phyloP scores from a whole-genome alignment of 2,113 vertebrate genomes.

The Spizaetus ornatus region DNA sequence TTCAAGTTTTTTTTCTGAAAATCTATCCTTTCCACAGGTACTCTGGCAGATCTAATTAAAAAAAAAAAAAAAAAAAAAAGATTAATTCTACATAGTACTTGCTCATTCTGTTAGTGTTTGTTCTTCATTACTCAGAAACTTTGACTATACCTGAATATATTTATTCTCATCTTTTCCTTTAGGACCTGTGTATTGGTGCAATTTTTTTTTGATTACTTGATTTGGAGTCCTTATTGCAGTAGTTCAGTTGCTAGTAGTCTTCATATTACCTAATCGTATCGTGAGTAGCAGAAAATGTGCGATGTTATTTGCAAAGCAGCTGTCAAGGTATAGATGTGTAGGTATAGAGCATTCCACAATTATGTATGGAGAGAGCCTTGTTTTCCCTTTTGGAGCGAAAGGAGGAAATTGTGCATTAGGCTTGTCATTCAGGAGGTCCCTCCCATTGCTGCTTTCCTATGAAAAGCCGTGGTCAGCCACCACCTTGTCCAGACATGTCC shows the following conservation, averaged over 20 bases:
- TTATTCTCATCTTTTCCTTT: background rate
- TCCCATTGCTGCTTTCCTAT: background rate
- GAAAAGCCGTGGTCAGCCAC: background rate
- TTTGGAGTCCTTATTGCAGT: background rate
- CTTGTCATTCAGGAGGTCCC: background rate
- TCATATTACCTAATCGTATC: fast-evolving
- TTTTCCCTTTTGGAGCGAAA: background rate
- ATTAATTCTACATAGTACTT: background rate
- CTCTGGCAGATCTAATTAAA: background rate
- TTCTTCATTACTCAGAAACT: background rate
- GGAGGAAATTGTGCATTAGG: background rate
- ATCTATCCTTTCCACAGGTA: background rate
- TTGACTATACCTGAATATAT: background rate
- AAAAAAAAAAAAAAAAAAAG: fast-evolving
- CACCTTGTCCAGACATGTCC: background rate
- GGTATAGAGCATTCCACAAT: background rate
- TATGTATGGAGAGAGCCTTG: background rate
- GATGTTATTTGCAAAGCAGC: background rate
- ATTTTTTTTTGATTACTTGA: background rate
- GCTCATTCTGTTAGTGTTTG: background rate
- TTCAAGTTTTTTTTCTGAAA: background rate
- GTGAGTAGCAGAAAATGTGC: background rate
- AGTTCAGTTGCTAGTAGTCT: background rate
- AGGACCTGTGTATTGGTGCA: background rate
- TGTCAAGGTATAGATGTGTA: background rate